These are phyloP conservation scores for Andrena trimmerana DNA, from an alignment of 2,888 invertebrate genomes.

Conservation along the genomic window DNA sequence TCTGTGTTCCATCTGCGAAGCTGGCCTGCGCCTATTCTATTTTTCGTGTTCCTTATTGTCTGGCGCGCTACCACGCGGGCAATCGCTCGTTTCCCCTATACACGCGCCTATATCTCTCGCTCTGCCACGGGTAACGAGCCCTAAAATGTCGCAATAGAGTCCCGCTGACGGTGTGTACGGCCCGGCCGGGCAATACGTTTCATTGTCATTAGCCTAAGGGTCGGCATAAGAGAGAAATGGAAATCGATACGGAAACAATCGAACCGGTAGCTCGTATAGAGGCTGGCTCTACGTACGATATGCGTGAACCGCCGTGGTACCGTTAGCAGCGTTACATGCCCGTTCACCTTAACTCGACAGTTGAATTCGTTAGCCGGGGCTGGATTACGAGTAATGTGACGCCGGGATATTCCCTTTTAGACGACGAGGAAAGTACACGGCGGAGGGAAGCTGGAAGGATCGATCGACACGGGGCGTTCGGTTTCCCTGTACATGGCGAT, in stretches of 20 bases:
- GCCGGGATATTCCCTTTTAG: slow-evolving; percentile 57
- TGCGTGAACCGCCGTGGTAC: slow-evolving; percentile 58
- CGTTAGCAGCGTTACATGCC: slow-evolving; percentile 68
- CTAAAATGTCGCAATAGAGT: slow-evolving; percentile 57
- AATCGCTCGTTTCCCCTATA: neutral
- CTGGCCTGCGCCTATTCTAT: slow-evolving; percentile 15
- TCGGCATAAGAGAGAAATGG: slow-evolving; percentile 64
- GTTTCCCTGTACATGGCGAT: slow-evolving; percentile 36
- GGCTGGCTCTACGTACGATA: slow-evolving; percentile 46
- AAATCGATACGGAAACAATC: slow-evolving; percentile 72
- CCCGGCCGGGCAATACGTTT: slow-evolving; percentile 38
- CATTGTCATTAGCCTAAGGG: slow-evolving; percentile 64
- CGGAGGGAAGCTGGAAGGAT: slow-evolving; percentile 30
- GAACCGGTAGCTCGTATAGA: slow-evolving; percentile 49
- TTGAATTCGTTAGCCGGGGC: slow-evolving; percentile 64
- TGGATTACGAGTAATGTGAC: slow-evolving; percentile 67
- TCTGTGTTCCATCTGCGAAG: slow-evolving; percentile 39
- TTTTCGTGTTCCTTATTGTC: slow-evolving; percentile 47
- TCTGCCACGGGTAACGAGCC: slow-evolving; percentile 44
- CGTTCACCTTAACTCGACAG: slow-evolving; percentile 63
- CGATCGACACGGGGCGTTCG: slow-evolving; percentile 5
- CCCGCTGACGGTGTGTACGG: slow-evolving; percentile 23
- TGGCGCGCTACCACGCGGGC: slow-evolving; percentile 23
- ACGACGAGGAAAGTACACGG: slow-evolving; percentile 33
- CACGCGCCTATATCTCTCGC: neutral